phyloP scores from a whole-genome alignment of 2,888 invertebrate species.

The Agrochola circellaris region DNA sequence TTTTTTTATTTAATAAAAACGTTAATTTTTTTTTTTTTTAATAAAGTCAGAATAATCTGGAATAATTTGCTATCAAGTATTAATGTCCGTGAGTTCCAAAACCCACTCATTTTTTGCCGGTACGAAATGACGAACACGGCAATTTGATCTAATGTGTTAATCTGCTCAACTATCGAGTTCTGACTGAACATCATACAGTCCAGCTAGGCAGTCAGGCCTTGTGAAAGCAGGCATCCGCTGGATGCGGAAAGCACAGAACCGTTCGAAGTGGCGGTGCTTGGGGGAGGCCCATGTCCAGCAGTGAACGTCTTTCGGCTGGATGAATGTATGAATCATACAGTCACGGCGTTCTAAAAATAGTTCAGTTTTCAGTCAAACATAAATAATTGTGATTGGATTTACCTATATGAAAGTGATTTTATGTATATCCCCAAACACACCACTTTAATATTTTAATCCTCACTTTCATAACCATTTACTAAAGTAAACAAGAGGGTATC shows the following conservation, averaged over 20 bases:
- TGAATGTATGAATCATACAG: no score
- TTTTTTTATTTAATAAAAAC: no score
- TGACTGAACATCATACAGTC: no score
- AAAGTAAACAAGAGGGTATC: slow-evolving; percentile 18
- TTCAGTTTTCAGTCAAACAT: not conserved
- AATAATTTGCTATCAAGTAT: not conserved
- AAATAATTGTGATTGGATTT: not conserved
- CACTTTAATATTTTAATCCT: slow-evolving; percentile 9
- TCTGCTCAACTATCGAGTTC: not conserved
- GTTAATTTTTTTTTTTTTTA: no score
- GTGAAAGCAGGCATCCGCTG: no score
- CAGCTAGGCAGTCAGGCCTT: no score
- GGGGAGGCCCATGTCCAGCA: no score
- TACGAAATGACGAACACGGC: no score
- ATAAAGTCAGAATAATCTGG: not conserved
- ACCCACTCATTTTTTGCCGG: not conserved
- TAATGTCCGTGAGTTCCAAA: not conserved
- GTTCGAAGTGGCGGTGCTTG: no score
- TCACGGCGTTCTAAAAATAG: no score
- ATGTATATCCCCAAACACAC: not conserved
- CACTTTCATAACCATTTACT: slow-evolving; percentile 31
- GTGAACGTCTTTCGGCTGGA: no score
- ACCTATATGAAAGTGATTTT: not conserved
- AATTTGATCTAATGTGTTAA: not conserved
- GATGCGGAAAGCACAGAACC: no score